These are phyloP conservation scores for Holacanthella duospinosa DNA, from an alignment of 2,888 invertebrate species.

Conservation along the genomic window DNA sequence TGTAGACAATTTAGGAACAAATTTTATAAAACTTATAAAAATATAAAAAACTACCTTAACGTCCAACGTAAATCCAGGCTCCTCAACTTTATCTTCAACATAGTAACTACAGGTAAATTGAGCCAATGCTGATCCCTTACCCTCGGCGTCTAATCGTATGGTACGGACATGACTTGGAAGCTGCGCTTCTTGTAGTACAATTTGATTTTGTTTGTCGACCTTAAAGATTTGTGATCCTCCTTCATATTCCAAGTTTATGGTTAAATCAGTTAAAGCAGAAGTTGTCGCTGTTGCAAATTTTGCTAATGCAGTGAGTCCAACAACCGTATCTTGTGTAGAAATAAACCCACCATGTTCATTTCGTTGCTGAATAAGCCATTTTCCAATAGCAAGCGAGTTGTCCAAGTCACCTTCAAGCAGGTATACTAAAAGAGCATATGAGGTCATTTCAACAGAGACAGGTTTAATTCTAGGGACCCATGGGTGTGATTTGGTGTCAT, in stretches of 20 bases:
- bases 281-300: conserved; percentile 15
- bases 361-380: conserved; percentile 60
- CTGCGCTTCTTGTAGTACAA: conserved; percentile 4
- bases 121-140: conserved; percentile 20
- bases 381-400: conserved; percentile 52
- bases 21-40: background rate
- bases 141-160: conserved; percentile 12
- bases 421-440: conserved; percentile 69
- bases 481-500: background rate
- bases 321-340: conserved; percentile 49
- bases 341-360: conserved; percentile 60
- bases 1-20: too few relatives aligned
- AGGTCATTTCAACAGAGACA: conserved; percentile 61
- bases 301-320: conserved; percentile 22
- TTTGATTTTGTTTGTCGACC: conserved; percentile 1
- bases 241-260: background rate
- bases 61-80: conserved; percentile 14
- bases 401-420: conserved; percentile 44
- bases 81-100: conserved; percentile 13
- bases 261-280: conserved; percentile 2
- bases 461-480: conserved; percentile 10
- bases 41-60: background rate
- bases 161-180: background rate
- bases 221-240: background rate
- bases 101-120: conserved; percentile 25